A percentile compares a stretch with the other conserved stretches of the same genome.
These are phyloP conservation scores for Sebastes cheni DNA, from an alignment of 2,797 vertebrate genomes.

Conservation along the genomic window DNA sequence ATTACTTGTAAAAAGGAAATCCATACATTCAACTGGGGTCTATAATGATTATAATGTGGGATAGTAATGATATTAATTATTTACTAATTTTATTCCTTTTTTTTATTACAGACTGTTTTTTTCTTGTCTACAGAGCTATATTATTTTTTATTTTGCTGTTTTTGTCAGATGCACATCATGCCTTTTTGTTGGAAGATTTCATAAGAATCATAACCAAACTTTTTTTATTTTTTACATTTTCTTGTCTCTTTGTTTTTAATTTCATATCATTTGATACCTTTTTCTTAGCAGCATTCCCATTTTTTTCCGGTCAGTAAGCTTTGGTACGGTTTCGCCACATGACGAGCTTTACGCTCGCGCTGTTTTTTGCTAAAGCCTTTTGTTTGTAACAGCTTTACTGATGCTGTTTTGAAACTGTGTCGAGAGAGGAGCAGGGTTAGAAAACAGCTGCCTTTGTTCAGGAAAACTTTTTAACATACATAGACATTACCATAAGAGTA, in stretches of 20 bases:
- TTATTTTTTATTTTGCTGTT: slow-evolving; percentile 56
- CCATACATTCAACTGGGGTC: slow-evolving; percentile 33
- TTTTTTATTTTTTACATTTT: slow-evolving; percentile 22
- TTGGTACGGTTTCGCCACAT: not conserved
- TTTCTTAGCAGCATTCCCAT: slow-evolving; percentile 2
- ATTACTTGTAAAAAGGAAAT: slow-evolving; percentile 48
- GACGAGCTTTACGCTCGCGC: not conserved
- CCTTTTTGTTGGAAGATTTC: slow-evolving; percentile 33
- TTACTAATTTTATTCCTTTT: slow-evolving; percentile 71
- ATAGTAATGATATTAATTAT: slow-evolving; percentile 67
- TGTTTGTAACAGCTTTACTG: not conserved
- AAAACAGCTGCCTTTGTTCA: not conserved
- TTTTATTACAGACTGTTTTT: slow-evolving; percentile 57
- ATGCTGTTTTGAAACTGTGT: not conserved
- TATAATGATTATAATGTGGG: slow-evolving; percentile 60
- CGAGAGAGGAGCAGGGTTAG: not conserved
- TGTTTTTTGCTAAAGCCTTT: not conserved
- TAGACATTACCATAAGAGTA: not conserved
- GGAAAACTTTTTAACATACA: not conserved
- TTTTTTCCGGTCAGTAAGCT: slow-evolving; percentile 10
- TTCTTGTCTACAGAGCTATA: slow-evolving; percentile 60
- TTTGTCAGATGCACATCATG: slow-evolving; percentile 40
- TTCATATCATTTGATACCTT: not conserved
- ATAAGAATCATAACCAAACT: slow-evolving; percentile 32
- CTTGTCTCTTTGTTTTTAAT: slow-evolving; percentile 20